Evolutionary conservation across 2,797 vertebrate genomes (phyloP), one percentile per base, ranked within the genome.

Genomic region (Eulemur albifrons): DNA sequence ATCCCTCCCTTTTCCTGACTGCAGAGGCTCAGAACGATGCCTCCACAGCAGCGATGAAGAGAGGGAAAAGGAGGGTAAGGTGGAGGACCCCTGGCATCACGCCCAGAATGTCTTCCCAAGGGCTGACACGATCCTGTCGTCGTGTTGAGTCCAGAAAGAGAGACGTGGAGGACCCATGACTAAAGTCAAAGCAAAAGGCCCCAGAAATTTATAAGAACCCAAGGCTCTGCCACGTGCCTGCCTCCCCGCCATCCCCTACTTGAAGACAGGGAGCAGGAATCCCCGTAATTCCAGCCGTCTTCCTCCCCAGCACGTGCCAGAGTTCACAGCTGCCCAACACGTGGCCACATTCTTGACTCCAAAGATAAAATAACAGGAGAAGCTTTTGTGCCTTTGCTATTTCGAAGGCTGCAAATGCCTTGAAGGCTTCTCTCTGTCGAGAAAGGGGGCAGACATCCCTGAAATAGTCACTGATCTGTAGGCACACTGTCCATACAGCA

Each of bases 271-370:
- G 90, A 32, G 69, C 48, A 97, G 94, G 87, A 98, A 97, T 96
- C 67, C 65, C 91, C 57, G 40, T 90, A 94, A 97, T 98, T 95
- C 93, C 97, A 97, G 90, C 93, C 79, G 93, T 97, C 96, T 88
- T 93, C 93, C 90, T 96, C 90, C 75, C 12, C 83, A 52, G 73
- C 89, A 75, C 63, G 94, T 97, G 83, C 97, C 91, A 93, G 90
- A 96, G 93, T 96, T 97, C 97, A 92, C 98, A 98, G 98, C 97
- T 98, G 97, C 98, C 94, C 48, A 96, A 52, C 92, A 98, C 80
- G 77, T 96, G 97, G 97, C 97, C 97, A 94, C 90, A 94, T 69
- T 63, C 91, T 81, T 96, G 73, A 69, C 86, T 93, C 97, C 97
- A 72, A 97, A 98, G 98, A 98, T 97, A 97, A 97, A 98, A 90